phyloP scores from a whole-genome alignment of 1,140 invertebrate genomes.

The Helicoverpa zea region DNA sequence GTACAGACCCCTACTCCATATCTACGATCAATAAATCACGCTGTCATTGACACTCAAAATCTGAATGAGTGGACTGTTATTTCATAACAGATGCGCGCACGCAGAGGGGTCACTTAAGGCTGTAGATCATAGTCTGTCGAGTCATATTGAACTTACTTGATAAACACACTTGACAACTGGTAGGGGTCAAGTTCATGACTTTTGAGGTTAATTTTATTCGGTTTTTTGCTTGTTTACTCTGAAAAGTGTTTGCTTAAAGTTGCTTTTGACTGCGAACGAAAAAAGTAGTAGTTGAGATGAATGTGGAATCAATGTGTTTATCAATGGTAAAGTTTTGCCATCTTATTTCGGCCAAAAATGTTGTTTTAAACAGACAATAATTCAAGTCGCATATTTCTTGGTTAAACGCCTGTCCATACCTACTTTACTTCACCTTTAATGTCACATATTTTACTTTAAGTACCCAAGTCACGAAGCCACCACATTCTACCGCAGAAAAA shows the following conservation, averaged over 20 bases:
- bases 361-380: not conserved
- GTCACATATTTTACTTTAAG: not conserved
- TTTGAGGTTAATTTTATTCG: constrained; percentile 25
- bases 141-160: constrained; percentile 13
- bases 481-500: constrained; percentile 33
- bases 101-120: constrained; percentile 27
- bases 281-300: too few relatives aligned
- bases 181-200: constrained; percentile 38
- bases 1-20: constrained; percentile 11
- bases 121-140: not conserved
- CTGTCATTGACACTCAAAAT: constrained; percentile 47
- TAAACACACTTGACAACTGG: constrained; percentile 20
- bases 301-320: too few relatives aligned
- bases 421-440: not conserved
- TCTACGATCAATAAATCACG: not conserved
- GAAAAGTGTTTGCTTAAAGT: not conserved
- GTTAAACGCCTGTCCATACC: not conserved
- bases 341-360: not conserved
- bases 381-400: not conserved
- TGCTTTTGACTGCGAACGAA: not conserved
- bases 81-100: constrained; percentile 39
- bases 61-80: constrained; percentile 40
- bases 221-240: not conserved
- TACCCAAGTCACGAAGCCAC: constrained; percentile 18
- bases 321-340: too few relatives aligned